Base-by-base conservation (phyloP, 2,888 invertebrate genomes). In the Protophormia terraenovae region DNA sequence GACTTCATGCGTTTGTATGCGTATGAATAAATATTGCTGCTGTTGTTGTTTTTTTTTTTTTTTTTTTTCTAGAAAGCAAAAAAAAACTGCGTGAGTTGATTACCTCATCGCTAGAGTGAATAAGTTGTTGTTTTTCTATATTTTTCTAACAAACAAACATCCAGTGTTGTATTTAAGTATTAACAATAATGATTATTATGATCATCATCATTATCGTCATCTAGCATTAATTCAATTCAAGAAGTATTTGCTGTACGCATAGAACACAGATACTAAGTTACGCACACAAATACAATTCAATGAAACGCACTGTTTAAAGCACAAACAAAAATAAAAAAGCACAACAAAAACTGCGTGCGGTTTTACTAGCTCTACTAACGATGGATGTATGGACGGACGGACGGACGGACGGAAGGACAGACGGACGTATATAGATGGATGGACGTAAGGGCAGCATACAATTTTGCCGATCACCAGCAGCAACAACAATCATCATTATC, bases 1-100 rank as follows among this genome's bases (percentile, higher is more conserved):
- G 60, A 76, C 69, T 82, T 76, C 41, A 75, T 82, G 81, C 75
- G 81, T 35, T 82, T 75, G 47, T 60, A 69, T 76, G 81, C 67
- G 73, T 81, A 67, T 29, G n/a, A 67, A 60, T 50, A 58, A 62
- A 50, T 38, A 45, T 69, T 60, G 5, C 55, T 76, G 62, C 27
- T 66, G 58, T 35, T 64, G 10, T 45, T 41, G 16, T n/a, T 32
- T 5, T 53, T 53, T 10, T 10, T 66, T 5, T 22, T 69, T 53
- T 38, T 53, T 47, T 50, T 60, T 60, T 69, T 24, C 12, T 29
- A 38, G 7, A 38, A 67, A 69, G 41, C 27, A 35, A 55, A 53
- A 81, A n/a, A 58, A 85, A 85, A 84, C 81, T 82, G 85, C 85
- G 85, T 85, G 78, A 78, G 64, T 69, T 85, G 85, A 82, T 85